These are phyloP conservation scores for Masticophis lateralis DNA, from an alignment of 2,797 vertebrate genomes.

Conservation along the genomic window DNA sequence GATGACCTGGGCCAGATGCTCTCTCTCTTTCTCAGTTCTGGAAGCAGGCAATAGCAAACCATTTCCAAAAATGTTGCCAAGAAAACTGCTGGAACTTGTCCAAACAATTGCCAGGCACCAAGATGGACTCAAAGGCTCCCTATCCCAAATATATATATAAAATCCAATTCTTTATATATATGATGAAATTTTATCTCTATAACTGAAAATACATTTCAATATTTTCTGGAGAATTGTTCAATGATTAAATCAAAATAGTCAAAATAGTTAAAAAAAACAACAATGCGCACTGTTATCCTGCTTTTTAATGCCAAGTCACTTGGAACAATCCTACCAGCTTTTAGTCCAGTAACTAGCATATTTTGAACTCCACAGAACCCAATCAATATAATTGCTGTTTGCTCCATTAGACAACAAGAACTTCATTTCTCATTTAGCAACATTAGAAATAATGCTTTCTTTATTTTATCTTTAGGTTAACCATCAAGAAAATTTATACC, in stretches of 20 bases:
- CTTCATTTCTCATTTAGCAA: conserved; percentile 13
- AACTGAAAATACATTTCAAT: neutral
- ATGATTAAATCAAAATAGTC: neutral
- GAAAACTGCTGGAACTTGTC: neutral
- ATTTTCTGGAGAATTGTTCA: neutral
- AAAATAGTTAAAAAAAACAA: neutral
- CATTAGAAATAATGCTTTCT: neutral
- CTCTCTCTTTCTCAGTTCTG: neutral
- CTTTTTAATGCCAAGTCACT: neutral
- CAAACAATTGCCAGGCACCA: neutral
- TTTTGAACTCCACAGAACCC: neutral
- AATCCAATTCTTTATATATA: neutral
- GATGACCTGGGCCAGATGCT: neutral
- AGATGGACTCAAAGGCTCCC: neutral
- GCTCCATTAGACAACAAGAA: neutral
- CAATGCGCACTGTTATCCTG: neutral
- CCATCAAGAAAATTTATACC: neutral
- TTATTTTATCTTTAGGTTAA: neutral
- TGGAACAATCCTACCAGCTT: neutral
- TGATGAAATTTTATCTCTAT: neutral
- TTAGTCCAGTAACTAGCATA: neutral
- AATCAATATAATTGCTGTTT: neutral
- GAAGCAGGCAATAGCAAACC: neutral
- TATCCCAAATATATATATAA: neutral
- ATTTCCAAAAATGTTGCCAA: neutral